These are phyloP conservation scores for Pelodiscus sinensis DNA, from an alignment of 2,113 vertebrate species.

Conservation along the genomic window DNA sequence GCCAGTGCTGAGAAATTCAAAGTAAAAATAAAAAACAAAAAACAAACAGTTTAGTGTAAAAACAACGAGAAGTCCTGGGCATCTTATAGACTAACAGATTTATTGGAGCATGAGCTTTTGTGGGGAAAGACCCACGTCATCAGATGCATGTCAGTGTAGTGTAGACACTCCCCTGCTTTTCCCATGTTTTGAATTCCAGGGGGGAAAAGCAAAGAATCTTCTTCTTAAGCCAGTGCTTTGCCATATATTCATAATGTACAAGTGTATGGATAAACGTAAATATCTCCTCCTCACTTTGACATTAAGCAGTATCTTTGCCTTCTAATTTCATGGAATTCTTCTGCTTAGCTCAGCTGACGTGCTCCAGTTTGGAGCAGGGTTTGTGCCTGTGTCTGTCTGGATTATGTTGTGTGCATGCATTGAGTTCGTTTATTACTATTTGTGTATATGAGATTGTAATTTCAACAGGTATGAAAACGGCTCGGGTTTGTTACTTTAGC, in stretches of 20 bases:
- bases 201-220: background rate
- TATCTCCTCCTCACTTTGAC: background rate
- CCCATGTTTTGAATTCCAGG: background rate
- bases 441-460: background rate
- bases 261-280: background rate
- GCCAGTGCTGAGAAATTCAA: background rate
- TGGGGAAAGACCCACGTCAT: too few species aligned
- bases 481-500: background rate
- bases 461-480: background rate
- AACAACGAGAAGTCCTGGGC: too few species aligned
- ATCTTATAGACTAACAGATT: too few species aligned
- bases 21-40: background rate
- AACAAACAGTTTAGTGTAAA: too few species aligned
- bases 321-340: background rate
- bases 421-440: background rate
- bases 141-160: background rate
- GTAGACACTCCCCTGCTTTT: background rate
- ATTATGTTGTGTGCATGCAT: background rate
- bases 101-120: too few species aligned
- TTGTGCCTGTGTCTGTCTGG: background rate
- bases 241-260: background rate
- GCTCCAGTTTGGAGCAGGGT: background rate
- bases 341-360: rapidly evolving
- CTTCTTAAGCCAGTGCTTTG: background rate
- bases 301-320: background rate